phyloP scores from a whole-genome alignment of 2,113 vertebrate species.

The Pipa parva region DNA sequence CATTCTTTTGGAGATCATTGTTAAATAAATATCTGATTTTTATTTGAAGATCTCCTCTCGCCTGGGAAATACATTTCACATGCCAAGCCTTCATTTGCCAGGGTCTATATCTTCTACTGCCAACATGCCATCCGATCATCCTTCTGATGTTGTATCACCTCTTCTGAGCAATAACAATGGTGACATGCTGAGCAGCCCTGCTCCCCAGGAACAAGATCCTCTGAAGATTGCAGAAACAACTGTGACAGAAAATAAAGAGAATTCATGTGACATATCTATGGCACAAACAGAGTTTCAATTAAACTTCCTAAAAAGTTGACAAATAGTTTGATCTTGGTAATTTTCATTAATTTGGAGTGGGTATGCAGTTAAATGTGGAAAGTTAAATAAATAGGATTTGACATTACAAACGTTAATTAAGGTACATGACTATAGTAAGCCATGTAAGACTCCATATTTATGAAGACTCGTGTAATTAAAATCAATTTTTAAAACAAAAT shows the following conservation, averaged over 20 bases:
- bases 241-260: constrained; percentile 59
- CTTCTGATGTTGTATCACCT: constrained; percentile 67
- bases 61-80: constrained; percentile 73
- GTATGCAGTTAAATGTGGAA: not conserved
- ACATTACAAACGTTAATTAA: too few relatives aligned
- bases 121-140: constrained; percentile 67
- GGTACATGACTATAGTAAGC: too few relatives aligned
- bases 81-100: constrained; percentile 73
- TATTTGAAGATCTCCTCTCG: constrained; percentile 77
- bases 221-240: constrained; percentile 66
- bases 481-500: too few relatives aligned
- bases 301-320: constrained; percentile 52
- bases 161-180: constrained; percentile 70
- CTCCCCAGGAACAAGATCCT: constrained; percentile 65
- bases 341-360: not conserved
- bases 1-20: too few relatives aligned
- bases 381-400: too few relatives aligned
- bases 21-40: constrained; percentile 25
- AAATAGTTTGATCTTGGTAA: not conserved
- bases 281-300: constrained; percentile 51
- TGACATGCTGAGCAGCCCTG: constrained; percentile 66
- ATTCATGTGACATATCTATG: constrained; percentile 60
- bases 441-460: too few relatives aligned
- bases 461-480: too few relatives aligned
- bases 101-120: constrained; percentile 49